Evolutionary conservation across 64 coral and sea anemone genomes (phyloP).

Genomic region (Montipora foliosa): DNA sequence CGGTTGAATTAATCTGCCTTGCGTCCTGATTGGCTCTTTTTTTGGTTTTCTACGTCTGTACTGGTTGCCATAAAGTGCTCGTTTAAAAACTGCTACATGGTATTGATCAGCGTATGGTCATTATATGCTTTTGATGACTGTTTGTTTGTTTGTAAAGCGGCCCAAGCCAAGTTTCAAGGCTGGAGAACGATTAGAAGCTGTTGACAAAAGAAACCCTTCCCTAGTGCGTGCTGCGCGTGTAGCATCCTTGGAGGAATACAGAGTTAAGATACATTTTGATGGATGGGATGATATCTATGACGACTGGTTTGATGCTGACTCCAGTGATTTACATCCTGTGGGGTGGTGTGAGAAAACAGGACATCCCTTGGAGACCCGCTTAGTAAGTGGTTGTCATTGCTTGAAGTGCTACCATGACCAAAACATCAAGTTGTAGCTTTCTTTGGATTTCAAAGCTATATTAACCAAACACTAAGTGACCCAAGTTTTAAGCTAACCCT

Average conservation of each 20-base stretch:
- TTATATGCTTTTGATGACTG: not conserved
- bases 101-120: too few species aligned
- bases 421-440: too few species aligned
- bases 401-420: too few species aligned
- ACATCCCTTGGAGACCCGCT: conserved; percentile 96
- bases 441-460: too few species aligned
- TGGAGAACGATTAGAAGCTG: conserved; percentile 83
- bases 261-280: conserved; percentile 89
- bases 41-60: too few species aligned
- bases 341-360: conserved; percentile 96
- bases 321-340: conserved; percentile 87
- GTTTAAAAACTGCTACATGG: too few species aligned
- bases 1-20: too few species aligned
- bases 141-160: conserved; percentile 48
- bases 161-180: conserved; percentile 79
- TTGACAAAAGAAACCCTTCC: conserved; percentile 92
- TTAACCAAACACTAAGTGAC: too few species aligned
- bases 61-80: too few species aligned
- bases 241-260: conserved; percentile 64
- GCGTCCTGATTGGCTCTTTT: too few species aligned
- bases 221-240: conserved; percentile 83
- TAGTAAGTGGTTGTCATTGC: conserved; percentile 60
- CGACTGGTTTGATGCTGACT: conserved; percentile 98
- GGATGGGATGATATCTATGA: conserved; percentile 99
- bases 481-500: too few species aligned